phyloP scores from a whole-genome alignment of 2,888 invertebrate species.

The Chloroclysta siterata region DNA sequence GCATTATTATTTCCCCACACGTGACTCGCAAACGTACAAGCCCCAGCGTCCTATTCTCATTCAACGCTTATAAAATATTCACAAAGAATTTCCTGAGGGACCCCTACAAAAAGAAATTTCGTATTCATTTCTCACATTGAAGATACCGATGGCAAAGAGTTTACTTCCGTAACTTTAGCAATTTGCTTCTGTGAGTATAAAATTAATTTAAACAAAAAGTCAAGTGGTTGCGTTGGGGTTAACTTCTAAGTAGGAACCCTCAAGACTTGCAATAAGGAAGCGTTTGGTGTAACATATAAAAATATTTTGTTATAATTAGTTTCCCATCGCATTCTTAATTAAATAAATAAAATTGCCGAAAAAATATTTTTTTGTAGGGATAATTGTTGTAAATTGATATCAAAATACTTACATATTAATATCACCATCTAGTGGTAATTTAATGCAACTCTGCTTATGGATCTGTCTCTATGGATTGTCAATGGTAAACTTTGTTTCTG shows the following conservation, averaged over 20 bases:
- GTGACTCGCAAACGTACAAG: slow-evolving; percentile 26
- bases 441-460: no score
- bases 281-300: no score
- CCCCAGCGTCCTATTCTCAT: slow-evolving; percentile 40
- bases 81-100: slow-evolving; percentile 46
- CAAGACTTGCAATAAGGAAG: slow-evolving; percentile 16
- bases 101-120: slow-evolving; percentile 46
- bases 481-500: no score
- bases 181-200: slow-evolving; percentile 34
- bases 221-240: slow-evolving; percentile 25
- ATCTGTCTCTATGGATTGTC: no score
- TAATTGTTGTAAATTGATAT: no score
- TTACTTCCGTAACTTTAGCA: slow-evolving; percentile 38
- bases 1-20: slow-evolving; percentile 28
- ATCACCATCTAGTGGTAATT: no score
- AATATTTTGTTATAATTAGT: no score
- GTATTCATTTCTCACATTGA: slow-evolving; percentile 50
- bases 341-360: no score
- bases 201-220: slow-evolving; percentile 40
- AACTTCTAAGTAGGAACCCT: slow-evolving; percentile 27
- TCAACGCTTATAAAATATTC: slow-evolving; percentile 49
- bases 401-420: no score
- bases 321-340: no score
- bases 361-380: no score
- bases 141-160: slow-evolving; percentile 39